phyloP scores from a whole-genome alignment of 2,888 invertebrate species.

The Alentia gelatinosa region DNA sequence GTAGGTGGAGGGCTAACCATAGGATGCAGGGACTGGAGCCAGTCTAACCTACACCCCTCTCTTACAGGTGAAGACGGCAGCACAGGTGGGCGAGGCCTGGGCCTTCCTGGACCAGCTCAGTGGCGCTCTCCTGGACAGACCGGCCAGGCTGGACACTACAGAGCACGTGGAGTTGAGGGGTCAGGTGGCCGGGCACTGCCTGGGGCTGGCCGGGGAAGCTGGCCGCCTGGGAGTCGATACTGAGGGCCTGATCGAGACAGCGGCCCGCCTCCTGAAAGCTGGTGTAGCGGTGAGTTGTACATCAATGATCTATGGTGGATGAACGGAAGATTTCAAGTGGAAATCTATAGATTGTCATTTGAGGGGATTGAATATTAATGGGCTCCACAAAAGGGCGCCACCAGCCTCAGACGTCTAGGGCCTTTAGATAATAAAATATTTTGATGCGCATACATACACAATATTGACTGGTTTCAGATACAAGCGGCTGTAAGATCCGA shows the following conservation, averaged over 20 bases:
- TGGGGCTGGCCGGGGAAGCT: background rate
- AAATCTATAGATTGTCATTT: too few relatives aligned
- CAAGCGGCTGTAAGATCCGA: too few relatives aligned
- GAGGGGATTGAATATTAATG: too few relatives aligned
- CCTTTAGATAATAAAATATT: too few relatives aligned
- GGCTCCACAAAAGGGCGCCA: too few relatives aligned
- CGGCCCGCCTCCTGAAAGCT: background rate
- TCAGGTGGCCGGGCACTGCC: background rate
- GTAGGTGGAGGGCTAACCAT: too few relatives aligned
- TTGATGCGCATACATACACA: too few relatives aligned
- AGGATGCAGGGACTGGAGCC: too few relatives aligned
- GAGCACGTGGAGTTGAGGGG: background rate
- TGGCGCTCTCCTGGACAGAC: background rate
- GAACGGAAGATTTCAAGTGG: too few relatives aligned
- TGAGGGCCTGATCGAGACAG: background rate
- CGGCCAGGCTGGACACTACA: background rate
- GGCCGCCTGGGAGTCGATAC: background rate
- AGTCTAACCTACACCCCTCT: background rate
- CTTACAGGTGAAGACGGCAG: constrained; percentile 24
- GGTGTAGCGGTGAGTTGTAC: background rate
- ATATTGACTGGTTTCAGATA: too few relatives aligned
- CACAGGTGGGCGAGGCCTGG: constrained; percentile 34
- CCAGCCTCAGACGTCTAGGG: too few relatives aligned
- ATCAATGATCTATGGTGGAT: too few relatives aligned
- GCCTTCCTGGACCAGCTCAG: constrained; percentile 4